Evolutionary conservation across 2,797 vertebrate species (phyloP).

Genomic region (Sardinella longiceps): DNA sequence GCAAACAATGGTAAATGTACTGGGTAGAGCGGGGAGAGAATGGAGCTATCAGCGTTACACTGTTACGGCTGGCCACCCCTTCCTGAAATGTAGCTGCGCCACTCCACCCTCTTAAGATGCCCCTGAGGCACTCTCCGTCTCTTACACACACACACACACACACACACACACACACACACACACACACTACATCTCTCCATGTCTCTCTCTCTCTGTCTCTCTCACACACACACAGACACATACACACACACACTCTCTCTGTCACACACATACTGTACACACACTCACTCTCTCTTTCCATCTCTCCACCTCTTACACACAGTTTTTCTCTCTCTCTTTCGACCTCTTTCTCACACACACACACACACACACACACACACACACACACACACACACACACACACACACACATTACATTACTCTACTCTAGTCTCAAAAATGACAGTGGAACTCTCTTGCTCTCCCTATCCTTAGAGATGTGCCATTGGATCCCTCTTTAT

Average conservation of each 20-base stretch:
- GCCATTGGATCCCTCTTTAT: background rate
- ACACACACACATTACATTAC: background rate
- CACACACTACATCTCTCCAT: background rate
- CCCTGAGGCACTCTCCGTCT: conserved; percentile 5
- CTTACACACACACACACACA: background rate
- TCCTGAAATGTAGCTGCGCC: conserved; percentile 10
- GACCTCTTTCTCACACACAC: background rate
- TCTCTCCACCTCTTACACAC: background rate
- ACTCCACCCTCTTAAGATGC: background rate
- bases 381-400: background rate
- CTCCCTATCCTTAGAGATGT: background rate
- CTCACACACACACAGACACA: background rate
- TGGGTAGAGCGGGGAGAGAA: background rate
- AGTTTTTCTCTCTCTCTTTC: background rate
- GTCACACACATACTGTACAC: background rate
- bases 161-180: conserved; percentile 13
- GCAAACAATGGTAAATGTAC: background rate
- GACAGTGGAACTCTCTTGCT: background rate
- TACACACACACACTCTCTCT: background rate
- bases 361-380: background rate
- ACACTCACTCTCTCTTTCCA: background rate
- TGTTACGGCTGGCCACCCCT: background rate
- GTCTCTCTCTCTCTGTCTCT: background rate
- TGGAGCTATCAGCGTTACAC: conserved; percentile 20
- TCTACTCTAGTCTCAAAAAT: background rate